Evolutionary conservation across 53 echinoderm and acorn worm genomes (phyloP).

Genomic region (Holothuria leucospilota): DNA sequence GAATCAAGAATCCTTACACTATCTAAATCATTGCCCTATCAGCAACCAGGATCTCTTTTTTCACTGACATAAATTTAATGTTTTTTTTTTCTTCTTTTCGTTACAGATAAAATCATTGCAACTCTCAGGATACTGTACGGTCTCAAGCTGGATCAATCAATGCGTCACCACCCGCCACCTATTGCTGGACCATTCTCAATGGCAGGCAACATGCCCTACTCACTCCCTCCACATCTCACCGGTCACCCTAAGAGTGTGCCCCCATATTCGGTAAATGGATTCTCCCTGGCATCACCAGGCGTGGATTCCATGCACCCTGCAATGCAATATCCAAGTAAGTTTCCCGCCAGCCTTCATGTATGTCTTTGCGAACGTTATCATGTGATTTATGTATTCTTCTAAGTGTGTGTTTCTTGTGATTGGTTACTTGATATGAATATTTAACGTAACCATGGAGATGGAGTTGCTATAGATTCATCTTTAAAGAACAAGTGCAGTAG

Average conservation of each 20-base stretch:
- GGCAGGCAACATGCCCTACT: conserved; percentile 52
- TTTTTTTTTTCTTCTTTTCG: too few relatives aligned
- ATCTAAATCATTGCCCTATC: too few relatives aligned
- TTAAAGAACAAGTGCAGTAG: too few relatives aligned
- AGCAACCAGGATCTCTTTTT: too few relatives aligned
- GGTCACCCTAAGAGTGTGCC: conserved; percentile 29
- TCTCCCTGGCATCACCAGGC: conserved; percentile 87
- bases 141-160: conserved; percentile 57
- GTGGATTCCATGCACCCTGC: conserved; percentile 93
- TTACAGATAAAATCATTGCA: too few relatives aligned
- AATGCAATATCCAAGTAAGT: conserved; percentile 96
- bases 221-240: conserved; percentile 50
- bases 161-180: conserved; percentile 37
- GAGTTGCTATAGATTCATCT: too few relatives aligned
- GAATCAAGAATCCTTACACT: too few relatives aligned
- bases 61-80: too few relatives aligned
- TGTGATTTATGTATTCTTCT: neutral
- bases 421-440: neutral
- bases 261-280: conserved; percentile 92
- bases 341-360: neutral
- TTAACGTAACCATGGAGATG: neutral
- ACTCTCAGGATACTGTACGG: neutral
- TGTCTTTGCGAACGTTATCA: neutral
- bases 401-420: neutral
- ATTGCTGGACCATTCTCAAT: conserved; percentile 47